Base-by-base conservation (phyloP, 2,888 invertebrate species). In the Epirrhoe tristata region DNA sequence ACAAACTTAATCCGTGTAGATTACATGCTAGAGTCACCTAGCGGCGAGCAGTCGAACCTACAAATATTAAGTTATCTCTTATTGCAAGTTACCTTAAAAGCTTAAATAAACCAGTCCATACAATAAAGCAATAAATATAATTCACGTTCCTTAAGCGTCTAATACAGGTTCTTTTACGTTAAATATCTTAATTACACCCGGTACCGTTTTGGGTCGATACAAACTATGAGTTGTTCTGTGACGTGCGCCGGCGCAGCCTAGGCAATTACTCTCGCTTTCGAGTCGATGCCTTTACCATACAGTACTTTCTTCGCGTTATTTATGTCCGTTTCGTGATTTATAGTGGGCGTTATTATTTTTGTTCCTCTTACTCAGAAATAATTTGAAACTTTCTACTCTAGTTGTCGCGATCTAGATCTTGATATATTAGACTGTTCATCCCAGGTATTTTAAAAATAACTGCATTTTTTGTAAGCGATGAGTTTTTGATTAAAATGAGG, bases 181-280 rank as follows among this genome's bases (percentile, higher is more conserved):
- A 32, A 39, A 36, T 58, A 51, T n/a, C 53, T 48, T 66, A 64
- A 58, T 46, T 34, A 67, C 71, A 67, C 68, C 69, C 58, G 61
- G 67, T 72, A 70, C 75, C 71, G 71, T 72, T 66, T 63, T 56
- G 46, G 12, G 50, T n/a, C 32, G 6, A 10, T 58, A 36, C n/a
- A 7, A 46, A 56, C 63, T 57, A 24, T 53, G 32, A 36, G 12
- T 12, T 14, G 14, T 24, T 62, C 58, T 54, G 54, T 55, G 63
- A n/a, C 58, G 50, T 65, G 73, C 74, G 70, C 71, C 66, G 48
- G 71, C 70, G 68, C 71, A 66, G 65, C 65, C 58, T 68, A 70
- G 58, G 59, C 81, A 78, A 85, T 85, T 84, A 89, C 91, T 91
- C 88, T 91, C 89, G 84, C 90, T 93, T 91, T 93, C 91, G 77